Base-by-base conservation (phyloP, 1,140 invertebrate species). In the Pseudachorutes palmiensis region DNA sequence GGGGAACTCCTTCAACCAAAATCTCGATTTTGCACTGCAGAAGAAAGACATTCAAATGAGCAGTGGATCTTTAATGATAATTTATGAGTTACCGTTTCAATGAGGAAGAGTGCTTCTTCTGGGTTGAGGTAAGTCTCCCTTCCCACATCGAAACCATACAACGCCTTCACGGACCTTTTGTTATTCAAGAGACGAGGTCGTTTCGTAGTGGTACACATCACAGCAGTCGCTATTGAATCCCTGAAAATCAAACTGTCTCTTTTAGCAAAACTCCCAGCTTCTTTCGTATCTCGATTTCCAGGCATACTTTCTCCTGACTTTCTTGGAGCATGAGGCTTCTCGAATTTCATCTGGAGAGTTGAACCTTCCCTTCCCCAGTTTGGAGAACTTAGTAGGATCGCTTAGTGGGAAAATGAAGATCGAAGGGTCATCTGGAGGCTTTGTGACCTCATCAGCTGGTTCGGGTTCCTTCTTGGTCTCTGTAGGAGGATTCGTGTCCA, bases 21-120 rank as follows among this genome's bases (percentile, higher is more conserved):
- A 63, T 26, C 26, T 63, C 61, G 2, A 63, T 5, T 48, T 63
- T 63, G 5, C 61, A 30, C 61, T 63, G 61, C 3, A 41, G n/a
- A 5, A 5, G 24, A 61, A 9, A 48, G 45, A 32, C 12, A 22
- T 63, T 2, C 36, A 5, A 3, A 9, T 9, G 14, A 41, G 5
- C 2, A 60, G 9, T 29, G 9, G 5, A 5, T 12, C 58, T 31
- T 14, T 22, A 3, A 12, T 63, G 36, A 61, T 26, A 5, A 29
- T 30, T 30, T 31, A 3, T n/a, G 29, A 3, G 12, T 61, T 61
- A 63, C 61, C 2, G 36, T 63, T 48, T 63, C 61, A 5, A 63
- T 14, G 12, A 63, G 31, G 61, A 45, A 63, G 14, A 63, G 31
- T 3, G 61, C 61, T 32, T 63, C 61, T 48, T 63, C 61, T 9